Evolutionary conservation across 2,797 vertebrate genomes (phyloP).

Genomic region (Acrocephalus scirpaceus): DNA sequence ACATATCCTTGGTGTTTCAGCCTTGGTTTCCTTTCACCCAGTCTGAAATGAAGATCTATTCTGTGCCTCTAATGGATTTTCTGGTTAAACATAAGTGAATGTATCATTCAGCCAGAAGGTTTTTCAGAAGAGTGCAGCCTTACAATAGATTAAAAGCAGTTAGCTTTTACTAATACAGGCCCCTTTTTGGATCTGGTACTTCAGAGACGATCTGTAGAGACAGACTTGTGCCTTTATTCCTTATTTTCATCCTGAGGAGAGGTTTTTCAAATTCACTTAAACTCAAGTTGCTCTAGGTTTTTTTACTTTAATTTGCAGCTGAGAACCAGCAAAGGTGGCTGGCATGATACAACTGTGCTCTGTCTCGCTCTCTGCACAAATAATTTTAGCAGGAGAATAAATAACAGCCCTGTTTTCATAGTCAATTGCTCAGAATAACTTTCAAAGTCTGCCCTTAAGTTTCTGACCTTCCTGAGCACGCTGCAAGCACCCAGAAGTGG

Average conservation of each 20-base stretch:
- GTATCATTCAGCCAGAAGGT: constrained; percentile 53
- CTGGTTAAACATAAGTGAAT: constrained; percentile 47
- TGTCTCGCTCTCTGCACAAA: background rate
- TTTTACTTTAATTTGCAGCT: background rate
- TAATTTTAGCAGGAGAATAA: background rate
- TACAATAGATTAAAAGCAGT: constrained; percentile 59
- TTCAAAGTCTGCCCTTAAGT: background rate
- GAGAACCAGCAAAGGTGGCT: background rate
- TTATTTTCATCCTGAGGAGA: constrained; percentile 4
- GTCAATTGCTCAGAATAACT: constrained; percentile 20
- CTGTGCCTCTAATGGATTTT: constrained; percentile 60
- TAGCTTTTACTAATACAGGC: constrained; percentile 4
- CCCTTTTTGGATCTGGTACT: background rate
- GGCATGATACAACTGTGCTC: background rate
- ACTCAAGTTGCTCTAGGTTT: background rate
- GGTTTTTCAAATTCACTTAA: background rate
- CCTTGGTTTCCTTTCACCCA: background rate
- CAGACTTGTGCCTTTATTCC: background rate
- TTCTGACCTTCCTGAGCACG: background rate
- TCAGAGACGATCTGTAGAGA: background rate
- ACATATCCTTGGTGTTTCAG: background rate
- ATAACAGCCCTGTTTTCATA: background rate
- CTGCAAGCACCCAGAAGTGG: background rate
- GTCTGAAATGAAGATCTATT: constrained; percentile 48
- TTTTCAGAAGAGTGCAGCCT: constrained; percentile 4